phyloP scores from a whole-genome alignment of 2,888 invertebrate genomes.

The Drosophila yooni region DNA sequence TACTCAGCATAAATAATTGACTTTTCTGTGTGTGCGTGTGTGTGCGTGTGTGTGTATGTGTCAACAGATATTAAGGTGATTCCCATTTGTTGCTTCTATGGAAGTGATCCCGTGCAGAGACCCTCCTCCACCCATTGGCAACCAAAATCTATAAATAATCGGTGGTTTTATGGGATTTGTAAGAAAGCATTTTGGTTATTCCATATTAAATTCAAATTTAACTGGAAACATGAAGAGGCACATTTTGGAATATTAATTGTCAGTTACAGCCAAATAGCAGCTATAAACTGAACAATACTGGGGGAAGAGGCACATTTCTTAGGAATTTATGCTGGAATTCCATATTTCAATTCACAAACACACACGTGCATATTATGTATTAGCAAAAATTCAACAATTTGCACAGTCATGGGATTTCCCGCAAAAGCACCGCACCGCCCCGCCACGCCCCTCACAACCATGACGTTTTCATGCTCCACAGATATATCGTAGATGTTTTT shows the following conservation, averaged over 20 bases:
- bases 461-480: conserved; percentile 26
- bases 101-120: conserved; percentile 6
- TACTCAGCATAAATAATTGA: conserved; percentile 40
- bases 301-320: neutral
- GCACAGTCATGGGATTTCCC: conserved; percentile 40
- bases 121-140: neutral
- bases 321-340: neutral
- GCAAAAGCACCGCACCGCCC: neutral
- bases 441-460: neutral
- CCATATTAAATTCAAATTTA: conserved; percentile 32
- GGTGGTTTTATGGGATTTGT: conserved; percentile 22
- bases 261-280: neutral
- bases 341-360: neutral
- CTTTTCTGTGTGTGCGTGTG: neutral
- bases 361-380: neutral
- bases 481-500: neutral
- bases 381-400: conserved; percentile 29
- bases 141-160: conserved; percentile 35
- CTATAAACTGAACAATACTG: neutral
- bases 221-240: conserved; percentile 59
- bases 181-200: conserved; percentile 47
- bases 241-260: neutral
- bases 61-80: conserved; percentile 12
- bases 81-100: conserved; percentile 23
- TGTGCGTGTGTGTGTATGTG: neutral